A percentile compares a stretch with the other conserved stretches of the same genome.
Evolutionary conservation across 2,113 vertebrate genomes (phyloP).

Genomic region (Microcebus griseorufus): DNA sequence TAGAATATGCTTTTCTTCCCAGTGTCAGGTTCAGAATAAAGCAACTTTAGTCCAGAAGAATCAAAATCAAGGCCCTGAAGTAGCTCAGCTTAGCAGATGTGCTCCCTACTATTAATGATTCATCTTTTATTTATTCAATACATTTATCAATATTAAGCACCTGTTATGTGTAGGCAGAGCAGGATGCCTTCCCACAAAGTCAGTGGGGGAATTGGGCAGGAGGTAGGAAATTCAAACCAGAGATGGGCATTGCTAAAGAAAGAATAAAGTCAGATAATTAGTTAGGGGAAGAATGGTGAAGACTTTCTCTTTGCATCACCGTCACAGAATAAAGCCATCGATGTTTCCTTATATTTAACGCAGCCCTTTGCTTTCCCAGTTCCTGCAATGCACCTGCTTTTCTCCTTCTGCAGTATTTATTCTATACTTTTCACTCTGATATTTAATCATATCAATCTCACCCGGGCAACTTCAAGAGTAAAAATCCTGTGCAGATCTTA

Average conservation of each 20-base stretch:
- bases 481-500: not conserved
- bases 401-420: not conserved
- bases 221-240: not conserved
- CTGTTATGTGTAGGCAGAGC: not conserved
- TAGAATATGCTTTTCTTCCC: not conserved
- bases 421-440: not conserved
- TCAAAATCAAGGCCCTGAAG: not conserved
- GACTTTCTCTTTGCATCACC: not conserved
- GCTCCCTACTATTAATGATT: not conserved
- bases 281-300: not conserved
- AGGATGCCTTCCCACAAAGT: not conserved
- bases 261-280: not conserved
- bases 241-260: not conserved
- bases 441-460: slow-evolving; percentile 9
- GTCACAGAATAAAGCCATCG: not conserved
- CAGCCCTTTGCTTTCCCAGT: not conserved
- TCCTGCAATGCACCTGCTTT: not conserved
- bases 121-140: slow-evolving; percentile 3
- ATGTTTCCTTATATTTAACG: not conserved
- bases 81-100: not conserved
- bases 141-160: slow-evolving; percentile 10
- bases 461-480: not conserved
- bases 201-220: not conserved
- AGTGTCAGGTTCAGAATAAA: slow-evolving; percentile 32
- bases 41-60: not conserved